Base-by-base conservation (phyloP, 2,797 vertebrate genomes). In the Coccyzus lansbergi region DNA sequence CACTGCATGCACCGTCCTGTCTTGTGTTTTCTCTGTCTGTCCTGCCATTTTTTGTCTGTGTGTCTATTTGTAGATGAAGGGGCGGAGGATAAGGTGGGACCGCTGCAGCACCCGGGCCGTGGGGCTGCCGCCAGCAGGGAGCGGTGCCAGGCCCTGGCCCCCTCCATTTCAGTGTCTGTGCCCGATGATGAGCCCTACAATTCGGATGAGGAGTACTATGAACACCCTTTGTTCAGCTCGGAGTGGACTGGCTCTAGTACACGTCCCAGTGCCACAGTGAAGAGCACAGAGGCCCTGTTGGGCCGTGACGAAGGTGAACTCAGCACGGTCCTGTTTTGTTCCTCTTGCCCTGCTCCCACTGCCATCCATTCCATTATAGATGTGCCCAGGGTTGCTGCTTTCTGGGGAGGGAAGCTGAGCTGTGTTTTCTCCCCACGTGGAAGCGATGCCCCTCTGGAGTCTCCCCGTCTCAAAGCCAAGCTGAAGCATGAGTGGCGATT, bases 21-120 rank as follows among this genome's bases (percentile, higher is more conserved):
- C 68, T 65, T 56, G 55, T 88, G 68, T 86, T 87, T 42, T 92
- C 90, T 89, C 8, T 97, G 96, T 98, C 98, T 98, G 98, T 98
- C 98, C 97, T 99, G 98, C 98, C 98, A 98, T 98, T 98, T 12
- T 97, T 93, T 97, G 97, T 96, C 96, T 97, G 92, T 98, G 98
- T 99, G 98, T 99, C 98, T 99, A 97, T 99, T 98, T 98, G 98
- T 99, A 99, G 98, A 99, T 98, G 98, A 98, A 99, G 99, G 98
- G 99, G 98, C 98, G 96, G 98, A 99, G 99, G 98, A 99, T 98
- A 98, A 99, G 98, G 98, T 98, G 97, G 98, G 98, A 96, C 98
- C 98, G 98, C 98, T 98, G 89, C 98, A 97, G 97, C 98, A 93
- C 98, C 98, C 98, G 94, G 97, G 98, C 98, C 98, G 98, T 82